Conservation (phyloP, 2,797 vertebrate species). For the Octomys mimax region DNA sequence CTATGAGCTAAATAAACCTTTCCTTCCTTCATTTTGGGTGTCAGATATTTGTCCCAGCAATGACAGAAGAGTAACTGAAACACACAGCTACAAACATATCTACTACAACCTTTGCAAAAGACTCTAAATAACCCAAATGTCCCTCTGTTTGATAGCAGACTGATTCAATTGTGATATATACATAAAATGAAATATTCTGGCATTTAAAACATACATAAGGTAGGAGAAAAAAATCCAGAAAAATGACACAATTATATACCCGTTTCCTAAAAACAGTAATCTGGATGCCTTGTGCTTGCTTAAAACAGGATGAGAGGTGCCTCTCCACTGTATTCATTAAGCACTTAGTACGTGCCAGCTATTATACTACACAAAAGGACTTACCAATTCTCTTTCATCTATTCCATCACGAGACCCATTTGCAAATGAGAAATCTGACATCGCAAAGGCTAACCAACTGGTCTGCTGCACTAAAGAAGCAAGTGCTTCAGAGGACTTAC, state of each 20-base stretch:
- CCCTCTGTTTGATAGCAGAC: neutral
- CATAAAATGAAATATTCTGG: neutral
- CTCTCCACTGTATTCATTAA: neutral
- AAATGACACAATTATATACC: neutral
- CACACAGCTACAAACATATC: neutral
- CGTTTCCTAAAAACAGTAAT: neutral
- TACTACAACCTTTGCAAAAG: neutral
- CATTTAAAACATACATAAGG: neutral
- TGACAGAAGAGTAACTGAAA: too few relatives aligned
- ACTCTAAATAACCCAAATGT: neutral
- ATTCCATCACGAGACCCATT: neutral
- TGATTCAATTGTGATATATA: neutral
- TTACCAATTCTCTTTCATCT: neutral
- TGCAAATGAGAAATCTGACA: neutral
- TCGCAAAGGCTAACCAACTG: neutral
- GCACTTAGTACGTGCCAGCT: neutral
- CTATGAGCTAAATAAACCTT: too few relatives aligned
- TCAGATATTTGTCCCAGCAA: too few relatives aligned
- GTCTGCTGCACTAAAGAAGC: conserved; percentile 85
- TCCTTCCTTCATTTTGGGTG: too few relatives aligned
- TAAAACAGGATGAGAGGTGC: neutral
- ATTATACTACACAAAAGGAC: neutral
- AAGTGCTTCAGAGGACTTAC: conserved; percentile 95
- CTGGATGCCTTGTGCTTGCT: neutral
- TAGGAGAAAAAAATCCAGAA: neutral